phyloP scores from a whole-genome alignment of 2,888 invertebrate genomes.

The Polymixis flavicincta region DNA sequence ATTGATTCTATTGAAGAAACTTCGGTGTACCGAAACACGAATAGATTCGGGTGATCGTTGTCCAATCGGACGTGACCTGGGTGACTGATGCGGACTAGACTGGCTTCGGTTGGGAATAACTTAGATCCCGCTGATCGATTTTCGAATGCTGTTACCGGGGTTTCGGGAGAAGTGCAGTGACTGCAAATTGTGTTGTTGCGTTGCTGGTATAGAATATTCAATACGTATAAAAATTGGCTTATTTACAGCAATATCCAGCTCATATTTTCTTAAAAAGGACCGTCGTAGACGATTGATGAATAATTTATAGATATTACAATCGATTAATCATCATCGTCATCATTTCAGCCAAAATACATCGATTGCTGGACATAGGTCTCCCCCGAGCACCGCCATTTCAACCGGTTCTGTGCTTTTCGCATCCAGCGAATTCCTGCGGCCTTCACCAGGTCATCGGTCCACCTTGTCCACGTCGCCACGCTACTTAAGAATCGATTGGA shows the following conservation, averaged over 20 bases:
- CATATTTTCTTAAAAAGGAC: background rate
- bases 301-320: no score
- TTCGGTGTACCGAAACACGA: constrained; percentile 48
- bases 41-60: constrained; percentile 61
- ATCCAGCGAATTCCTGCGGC: no score
- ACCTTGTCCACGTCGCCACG: no score
- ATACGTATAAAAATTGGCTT: background rate
- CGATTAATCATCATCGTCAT: no score
- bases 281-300: background rate
- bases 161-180: constrained; percentile 42
- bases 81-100: constrained; percentile 41
- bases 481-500: no score
- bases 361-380: no score
- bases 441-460: no score
- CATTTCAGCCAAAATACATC: no score
- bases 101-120: constrained; percentile 22
- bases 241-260: background rate
- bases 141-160: constrained; percentile 22
- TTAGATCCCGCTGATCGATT: constrained; percentile 46
- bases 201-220: constrained; percentile 15
- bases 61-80: constrained; percentile 57
- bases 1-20: constrained; percentile 53
- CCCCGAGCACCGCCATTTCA: no score
- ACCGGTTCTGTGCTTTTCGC: no score
- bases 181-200: constrained; percentile 24